phyloP scores from a whole-genome alignment of 2,888 invertebrate genomes.

The Arctia plantaginis region DNA sequence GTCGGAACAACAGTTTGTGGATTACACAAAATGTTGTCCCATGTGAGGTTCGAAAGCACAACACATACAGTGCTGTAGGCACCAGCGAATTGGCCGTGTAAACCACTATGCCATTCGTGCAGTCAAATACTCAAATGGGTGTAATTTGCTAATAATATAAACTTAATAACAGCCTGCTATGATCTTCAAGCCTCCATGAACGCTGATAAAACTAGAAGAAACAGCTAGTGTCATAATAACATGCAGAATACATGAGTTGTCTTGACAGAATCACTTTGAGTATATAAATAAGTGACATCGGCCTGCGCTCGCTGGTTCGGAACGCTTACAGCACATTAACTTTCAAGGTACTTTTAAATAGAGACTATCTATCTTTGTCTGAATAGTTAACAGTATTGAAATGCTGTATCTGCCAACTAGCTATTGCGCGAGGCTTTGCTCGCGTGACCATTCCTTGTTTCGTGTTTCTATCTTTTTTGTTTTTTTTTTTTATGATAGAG shows the following conservation, averaged over 20 bases:
- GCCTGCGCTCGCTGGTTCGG: slow-evolving; percentile 5
- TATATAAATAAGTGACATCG: not conserved
- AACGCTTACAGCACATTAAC: slow-evolving; percentile 9
- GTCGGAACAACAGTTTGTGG: no score
- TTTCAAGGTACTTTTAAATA: slow-evolving; percentile 6
- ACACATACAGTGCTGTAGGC: no score
- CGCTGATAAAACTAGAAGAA: not conserved
- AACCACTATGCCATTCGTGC: no score
- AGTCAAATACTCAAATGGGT: no score
- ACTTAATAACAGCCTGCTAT: not conserved
- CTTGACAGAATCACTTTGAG: slow-evolving; percentile 1
- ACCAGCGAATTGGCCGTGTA: no score
- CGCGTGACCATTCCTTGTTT: not conserved
- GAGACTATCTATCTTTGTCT: slow-evolving; percentile 3
- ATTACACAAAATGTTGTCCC: no score
- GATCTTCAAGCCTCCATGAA: not conserved
- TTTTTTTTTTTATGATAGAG: no score
- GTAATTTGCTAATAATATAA: no score
- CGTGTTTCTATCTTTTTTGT: no score
- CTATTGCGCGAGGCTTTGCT: not conserved
- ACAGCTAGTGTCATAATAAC: not conserved
- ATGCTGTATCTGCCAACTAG: not conserved
- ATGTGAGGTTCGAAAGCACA: no score
- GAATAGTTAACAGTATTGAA: slow-evolving; percentile 3
- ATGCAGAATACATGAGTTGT: not conserved